Base-by-base conservation (phyloP, 2,888 invertebrate genomes). In the Dimorphilus gyrociliatus region DNA sequence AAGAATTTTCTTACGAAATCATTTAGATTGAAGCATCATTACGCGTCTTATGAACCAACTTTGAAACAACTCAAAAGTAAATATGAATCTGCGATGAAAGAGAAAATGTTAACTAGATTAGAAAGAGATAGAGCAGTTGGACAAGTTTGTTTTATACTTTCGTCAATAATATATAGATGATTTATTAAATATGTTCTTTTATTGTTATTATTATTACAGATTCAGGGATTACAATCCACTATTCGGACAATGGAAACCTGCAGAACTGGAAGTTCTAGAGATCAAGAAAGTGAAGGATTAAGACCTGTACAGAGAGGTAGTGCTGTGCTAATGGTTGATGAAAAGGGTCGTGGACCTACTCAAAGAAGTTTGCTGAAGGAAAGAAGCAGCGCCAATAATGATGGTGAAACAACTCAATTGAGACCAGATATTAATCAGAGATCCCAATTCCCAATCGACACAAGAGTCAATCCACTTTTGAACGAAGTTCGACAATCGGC, bases 21-120 rank as follows among this genome's bases (percentile, higher is more conserved):
- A 14, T 26, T 16, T 39, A 59, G 58, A 33, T 36, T 61, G 26
- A 55, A 60, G 45, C 47, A 48, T 12, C 62, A 63, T 39, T 61
- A 58, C 35, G 37, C 46, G 4, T 48, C 54, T 24, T 61, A 58
- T 38, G 59, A 61, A 33, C 62, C 62, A 4, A 54, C 55, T 5
- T 40, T 63, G 17, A 48, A 53, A 29, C 52, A 59, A 30, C 42
- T 63, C 33, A 57, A 57, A 40, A 46, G 45, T 32, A 58, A 57
- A 35, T 63, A 63, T 39, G 60, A 62, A 37, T 45, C 51, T 1
- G 61, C 61, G 5, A 57, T 63, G 55, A 58, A 54, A 37, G 61
- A 63, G 41, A 63, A 63, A 37, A 60, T 60, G 59, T 34, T 62
- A 35, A 55, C 57, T 4, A 52, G 53, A 30, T 42, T 63, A 33